Evolutionary conservation across 2,888 invertebrate genomes (phyloP), one percentile per base, ranked within the genome.

Genomic region (Heliconius ethilla): DNA sequence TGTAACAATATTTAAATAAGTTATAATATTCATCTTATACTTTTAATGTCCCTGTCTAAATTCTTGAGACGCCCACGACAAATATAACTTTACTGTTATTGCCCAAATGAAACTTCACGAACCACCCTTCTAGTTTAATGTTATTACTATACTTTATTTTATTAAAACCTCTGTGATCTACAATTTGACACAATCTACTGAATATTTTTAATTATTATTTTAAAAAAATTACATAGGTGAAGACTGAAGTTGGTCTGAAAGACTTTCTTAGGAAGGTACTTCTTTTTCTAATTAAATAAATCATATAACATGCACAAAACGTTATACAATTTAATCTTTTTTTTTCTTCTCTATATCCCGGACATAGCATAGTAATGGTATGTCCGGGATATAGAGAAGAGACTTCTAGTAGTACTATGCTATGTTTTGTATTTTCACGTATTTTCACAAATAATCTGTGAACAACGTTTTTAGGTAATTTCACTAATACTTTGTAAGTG

Each of bases 1-100:
- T 33, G 29, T 29, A 55, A 37, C n/a, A 55, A 59, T 63, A 65
- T 74, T 62, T 22, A 74, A 74, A 74, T 65, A 37, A 40, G 27
- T 18, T 63, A 27, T 37, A 74, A 45, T 55, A 55, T 45, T 66
- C 40, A 55, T 72, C 59, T 70, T 51, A 55, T 22, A 75, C 29
- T 79, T 75, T 75, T 73, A 77, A 77, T 88, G 87, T 83, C 83
- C 82, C 84, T 82, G 87, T 91, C 87, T 86, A 88, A 89, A 92
- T 92, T 91, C 90, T 83, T 82, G 83, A 83, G 88, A 87, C 88
- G 89, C 87, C 83, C 85, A 84, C 87, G 87, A 88, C 90, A 87
- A 90, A 91, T 91, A 90, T 87, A 89, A 84, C 88, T 91, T 91
- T 91, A 92, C 88, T 89, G 87, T 89, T 87, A 90, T 88, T 83